These are phyloP conservation scores for Catharus bicknelli DNA, from an alignment of 2,113 vertebrate species.

Conservation along the genomic window DNA sequence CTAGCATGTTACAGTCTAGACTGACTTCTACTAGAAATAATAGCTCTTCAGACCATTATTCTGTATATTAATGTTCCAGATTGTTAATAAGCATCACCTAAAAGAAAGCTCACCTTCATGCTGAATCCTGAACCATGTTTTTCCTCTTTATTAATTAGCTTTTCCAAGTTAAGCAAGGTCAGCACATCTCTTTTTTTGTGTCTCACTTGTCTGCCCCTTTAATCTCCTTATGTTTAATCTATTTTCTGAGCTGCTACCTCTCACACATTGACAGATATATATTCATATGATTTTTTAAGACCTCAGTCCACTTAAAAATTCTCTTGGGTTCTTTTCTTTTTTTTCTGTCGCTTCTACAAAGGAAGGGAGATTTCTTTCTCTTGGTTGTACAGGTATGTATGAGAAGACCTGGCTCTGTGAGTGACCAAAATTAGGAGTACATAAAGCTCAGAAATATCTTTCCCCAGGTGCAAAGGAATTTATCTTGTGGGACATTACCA, in stretches of 20 bases:
- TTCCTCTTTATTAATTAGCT: constrained; percentile 49
- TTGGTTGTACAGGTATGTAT: background rate
- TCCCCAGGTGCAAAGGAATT: background rate
- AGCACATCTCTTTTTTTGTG: constrained; percentile 19
- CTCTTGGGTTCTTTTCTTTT: background rate
- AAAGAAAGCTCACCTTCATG: constrained; percentile 6
- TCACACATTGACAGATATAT: background rate
- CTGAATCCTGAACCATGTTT: background rate
- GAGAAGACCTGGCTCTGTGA: background rate
- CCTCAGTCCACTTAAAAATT: background rate
- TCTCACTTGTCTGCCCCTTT: constrained; percentile 18
- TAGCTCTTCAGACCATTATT: background rate
- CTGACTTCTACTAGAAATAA: background rate
- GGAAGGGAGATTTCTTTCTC: background rate
- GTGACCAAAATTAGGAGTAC: background rate
- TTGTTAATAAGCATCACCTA: background rate
- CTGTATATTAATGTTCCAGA: background rate
- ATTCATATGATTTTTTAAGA: background rate
- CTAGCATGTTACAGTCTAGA: background rate
- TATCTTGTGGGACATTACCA: background rate
- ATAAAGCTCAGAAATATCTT: background rate
- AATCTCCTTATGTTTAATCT: constrained; percentile 57
- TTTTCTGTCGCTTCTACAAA: background rate
- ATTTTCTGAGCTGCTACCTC: constrained; percentile 14
- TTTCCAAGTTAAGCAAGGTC: constrained; percentile 49